These are phyloP conservation scores for Neolamprologus sp. DNA, from an alignment of 2,113 vertebrate species.

Conservation along the genomic window DNA sequence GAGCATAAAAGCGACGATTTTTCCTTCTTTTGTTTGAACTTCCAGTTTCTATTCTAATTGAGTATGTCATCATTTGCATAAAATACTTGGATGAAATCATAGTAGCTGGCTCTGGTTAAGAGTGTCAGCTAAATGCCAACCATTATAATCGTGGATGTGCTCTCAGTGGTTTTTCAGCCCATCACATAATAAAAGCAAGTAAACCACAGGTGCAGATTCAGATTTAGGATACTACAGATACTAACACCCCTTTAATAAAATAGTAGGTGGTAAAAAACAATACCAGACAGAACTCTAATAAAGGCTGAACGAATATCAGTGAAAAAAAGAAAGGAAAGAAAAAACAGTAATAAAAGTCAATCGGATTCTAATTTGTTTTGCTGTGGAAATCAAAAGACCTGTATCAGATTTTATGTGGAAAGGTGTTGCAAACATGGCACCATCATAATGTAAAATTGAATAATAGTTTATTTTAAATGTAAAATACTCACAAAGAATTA, in stretches of 20 bases:
- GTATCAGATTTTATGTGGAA: background rate
- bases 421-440: background rate
- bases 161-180: background rate
- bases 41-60: slow-evolving; percentile 12
- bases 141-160: background rate
- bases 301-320: background rate
- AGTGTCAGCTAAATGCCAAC: slow-evolving; percentile 24
- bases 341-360: background rate
- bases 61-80: slow-evolving; percentile 22
- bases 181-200: background rate
- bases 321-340: background rate
- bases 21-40: background rate
- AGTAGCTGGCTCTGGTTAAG: background rate
- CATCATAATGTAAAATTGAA: background rate
- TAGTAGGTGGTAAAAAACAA: background rate
- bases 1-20: background rate
- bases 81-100: slow-evolving; percentile 1
- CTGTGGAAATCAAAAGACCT: background rate
- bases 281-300: background rate
- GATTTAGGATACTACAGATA: slow-evolving; percentile 1
- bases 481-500: background rate
- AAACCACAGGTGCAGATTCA: background rate
- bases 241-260: background rate
- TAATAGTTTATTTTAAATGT: background rate
- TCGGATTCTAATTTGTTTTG: background rate